Evolutionary conservation across 1,140 invertebrate genomes (phyloP).

Genomic region (Parapsyche elsis): DNA sequence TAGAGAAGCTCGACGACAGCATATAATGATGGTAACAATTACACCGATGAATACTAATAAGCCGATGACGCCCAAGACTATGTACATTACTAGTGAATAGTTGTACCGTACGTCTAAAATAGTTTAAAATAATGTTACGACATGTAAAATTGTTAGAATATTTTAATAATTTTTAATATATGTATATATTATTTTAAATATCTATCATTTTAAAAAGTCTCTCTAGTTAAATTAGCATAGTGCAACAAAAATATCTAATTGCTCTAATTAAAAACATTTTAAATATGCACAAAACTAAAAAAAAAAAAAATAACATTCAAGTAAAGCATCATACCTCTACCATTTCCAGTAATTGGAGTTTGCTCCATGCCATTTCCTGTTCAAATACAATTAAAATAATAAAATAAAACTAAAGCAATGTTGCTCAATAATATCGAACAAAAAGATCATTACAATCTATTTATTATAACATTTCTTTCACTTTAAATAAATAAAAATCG

Average conservation of each 20-base stretch:
- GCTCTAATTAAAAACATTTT: neutral
- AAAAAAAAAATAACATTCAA: conserved; percentile 1
- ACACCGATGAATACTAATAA: conserved; percentile 42
- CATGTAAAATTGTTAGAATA: too few species aligned
- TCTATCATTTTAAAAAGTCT: too few species aligned
- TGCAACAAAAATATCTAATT: neutral
- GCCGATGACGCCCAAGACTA: neutral
- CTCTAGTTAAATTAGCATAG: neutral
- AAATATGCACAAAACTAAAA: neutral
- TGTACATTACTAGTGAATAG: conserved; percentile 45
- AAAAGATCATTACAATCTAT: too few species aligned
- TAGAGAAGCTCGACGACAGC: conserved; percentile 35
- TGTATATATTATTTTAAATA: neutral
- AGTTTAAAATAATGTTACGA: neutral
- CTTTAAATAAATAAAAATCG: too few species aligned
- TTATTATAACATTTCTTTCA: too few species aligned
- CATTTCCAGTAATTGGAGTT: conserved; percentile 13
- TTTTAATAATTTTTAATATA: neutral
- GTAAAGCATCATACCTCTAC: conserved; percentile 44
- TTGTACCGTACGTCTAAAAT: conserved; percentile 19
- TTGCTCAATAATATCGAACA: too few species aligned
- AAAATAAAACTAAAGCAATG: conserved; percentile 34
- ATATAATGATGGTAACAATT: conserved; percentile 35
- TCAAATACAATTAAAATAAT: conserved; percentile 60
- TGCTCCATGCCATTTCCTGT: conserved; percentile 63